Base-by-base conservation (phyloP, 2,797 vertebrate genomes). In the Pteronotus mesoamericanus region DNA sequence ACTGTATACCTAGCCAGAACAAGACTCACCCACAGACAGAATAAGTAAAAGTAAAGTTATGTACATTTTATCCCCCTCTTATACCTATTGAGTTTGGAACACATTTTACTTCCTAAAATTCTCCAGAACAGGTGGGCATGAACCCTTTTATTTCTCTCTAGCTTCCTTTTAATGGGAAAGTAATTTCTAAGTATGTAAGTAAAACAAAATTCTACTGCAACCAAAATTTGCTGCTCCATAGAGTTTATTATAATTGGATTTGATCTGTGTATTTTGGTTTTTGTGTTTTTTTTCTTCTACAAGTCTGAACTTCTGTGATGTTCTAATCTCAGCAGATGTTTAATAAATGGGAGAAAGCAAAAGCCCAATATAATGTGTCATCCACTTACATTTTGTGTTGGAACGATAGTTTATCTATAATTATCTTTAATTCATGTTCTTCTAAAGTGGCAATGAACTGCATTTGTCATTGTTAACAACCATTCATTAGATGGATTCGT, bases 391-490 rank as follows among this genome's bases (percentile, higher is more conserved):
- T 44, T 84, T 89, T 89, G 32, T 86, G 39, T 82, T 89, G 18
- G 42, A 80, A 66, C 94, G 71, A 71, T 74, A 72, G n/a, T 95
- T 96, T 91, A 92, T 69, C 68, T 96, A 21, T 85, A 95, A 89
- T 96, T 96, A 95, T 85, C 75, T 96, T 32, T 94, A 96, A 94
- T 96, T 82, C 68, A 12, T 66, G 42, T 78, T 78, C 82, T 91
- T 94, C 89, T 87, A 80, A 93, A 87, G 72, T 44, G 51, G 71
- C 86, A 89, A 91, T 39, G 42, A 96, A 21, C 26, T 87, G 10
- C 57, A 32, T 80, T 93, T 85, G 44, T 96, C 48, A 46, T 85
- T 90, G 71, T 94, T 92, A 88, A 66, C 61, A 95, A 48, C 75
- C 21, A 46, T n/a, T 95, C 84, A 91, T 91, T 95, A 91, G 68